Percentiles rank a stretch among this genome's conserved stretches.
Conservation (phyloP, 2,113 vertebrate genomes). For the Lanius collurio region DNA sequence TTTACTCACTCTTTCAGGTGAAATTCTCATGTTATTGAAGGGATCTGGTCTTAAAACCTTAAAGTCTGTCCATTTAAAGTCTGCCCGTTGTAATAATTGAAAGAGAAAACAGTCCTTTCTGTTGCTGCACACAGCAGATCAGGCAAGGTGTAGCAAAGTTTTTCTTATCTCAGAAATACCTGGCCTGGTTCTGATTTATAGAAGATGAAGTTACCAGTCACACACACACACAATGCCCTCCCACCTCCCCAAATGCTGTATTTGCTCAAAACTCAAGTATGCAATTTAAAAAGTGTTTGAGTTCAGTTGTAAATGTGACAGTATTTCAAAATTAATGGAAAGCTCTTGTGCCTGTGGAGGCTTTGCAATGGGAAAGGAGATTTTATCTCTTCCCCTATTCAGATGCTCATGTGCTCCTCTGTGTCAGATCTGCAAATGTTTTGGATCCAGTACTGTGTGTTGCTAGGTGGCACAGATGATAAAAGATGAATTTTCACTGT, state of each 20-base stretch:
- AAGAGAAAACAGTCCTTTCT: background rate
- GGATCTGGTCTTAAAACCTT: background rate
- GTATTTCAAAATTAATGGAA: background rate
- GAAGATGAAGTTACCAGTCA: background rate
- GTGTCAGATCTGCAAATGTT: background rate
- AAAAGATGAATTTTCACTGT: conserved; percentile 32
- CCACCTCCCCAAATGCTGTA: background rate
- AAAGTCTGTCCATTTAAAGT: background rate
- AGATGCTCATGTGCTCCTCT: background rate
- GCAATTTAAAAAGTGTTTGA: background rate
- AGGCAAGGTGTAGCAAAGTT: background rate
- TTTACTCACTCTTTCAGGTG: background rate
- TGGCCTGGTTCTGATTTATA: background rate
- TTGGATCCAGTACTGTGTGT: background rate
- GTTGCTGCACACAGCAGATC: background rate
- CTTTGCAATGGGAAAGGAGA: background rate
- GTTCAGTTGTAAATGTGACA: background rate
- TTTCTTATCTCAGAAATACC: background rate
- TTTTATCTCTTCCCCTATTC: background rate
- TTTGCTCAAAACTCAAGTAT: background rate
- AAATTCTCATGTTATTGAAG: background rate
- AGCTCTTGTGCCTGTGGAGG: background rate
- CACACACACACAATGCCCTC: too few species aligned
- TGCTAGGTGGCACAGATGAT: conserved; percentile 59
- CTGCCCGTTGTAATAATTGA: background rate